Percentiles rank a stretch among this genome's conserved stretches.
Evolutionary conservation across 2,797 vertebrate genomes (phyloP).

Genomic region (Sebastes minor): DNA sequence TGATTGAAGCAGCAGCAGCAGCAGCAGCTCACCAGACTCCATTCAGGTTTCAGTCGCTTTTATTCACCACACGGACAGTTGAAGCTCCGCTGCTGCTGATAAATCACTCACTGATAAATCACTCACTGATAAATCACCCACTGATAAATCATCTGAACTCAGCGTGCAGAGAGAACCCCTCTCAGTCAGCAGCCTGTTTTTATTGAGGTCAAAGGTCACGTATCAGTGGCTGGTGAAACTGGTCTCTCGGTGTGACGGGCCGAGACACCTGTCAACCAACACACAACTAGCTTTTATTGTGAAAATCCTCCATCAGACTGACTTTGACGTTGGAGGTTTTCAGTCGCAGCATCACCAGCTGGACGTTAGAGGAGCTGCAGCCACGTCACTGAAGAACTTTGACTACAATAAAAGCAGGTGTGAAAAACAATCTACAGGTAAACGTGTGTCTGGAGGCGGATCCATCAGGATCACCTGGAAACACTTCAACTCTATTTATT

Average conservation of each 20-base stretch:
- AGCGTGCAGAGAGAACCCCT: background rate
- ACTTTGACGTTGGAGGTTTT: background rate
- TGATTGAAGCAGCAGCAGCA: slow-evolving; percentile 25
- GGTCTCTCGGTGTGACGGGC: too few species aligned
- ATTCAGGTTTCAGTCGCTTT: background rate
- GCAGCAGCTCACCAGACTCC: background rate
- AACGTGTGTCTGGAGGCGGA: too few species aligned
- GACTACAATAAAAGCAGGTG: background rate
- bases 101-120: too few species aligned
- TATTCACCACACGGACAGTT: background rate
- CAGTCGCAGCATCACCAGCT: background rate
- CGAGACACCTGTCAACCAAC: background rate
- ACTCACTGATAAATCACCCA: background rate
- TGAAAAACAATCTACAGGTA: background rate
- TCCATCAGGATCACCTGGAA: too few species aligned
- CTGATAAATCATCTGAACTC: background rate
- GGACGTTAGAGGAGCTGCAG: background rate
- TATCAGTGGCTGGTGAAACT: background rate
- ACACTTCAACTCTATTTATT: too few species aligned
- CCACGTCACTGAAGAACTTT: background rate
- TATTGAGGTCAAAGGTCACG: background rate
- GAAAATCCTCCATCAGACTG: background rate
- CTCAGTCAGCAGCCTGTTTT: background rate
- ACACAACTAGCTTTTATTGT: background rate
- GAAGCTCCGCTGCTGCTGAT: background rate